Conservation (phyloP, 2,797 vertebrate genomes). For the Brachymystax lenok region DNA sequence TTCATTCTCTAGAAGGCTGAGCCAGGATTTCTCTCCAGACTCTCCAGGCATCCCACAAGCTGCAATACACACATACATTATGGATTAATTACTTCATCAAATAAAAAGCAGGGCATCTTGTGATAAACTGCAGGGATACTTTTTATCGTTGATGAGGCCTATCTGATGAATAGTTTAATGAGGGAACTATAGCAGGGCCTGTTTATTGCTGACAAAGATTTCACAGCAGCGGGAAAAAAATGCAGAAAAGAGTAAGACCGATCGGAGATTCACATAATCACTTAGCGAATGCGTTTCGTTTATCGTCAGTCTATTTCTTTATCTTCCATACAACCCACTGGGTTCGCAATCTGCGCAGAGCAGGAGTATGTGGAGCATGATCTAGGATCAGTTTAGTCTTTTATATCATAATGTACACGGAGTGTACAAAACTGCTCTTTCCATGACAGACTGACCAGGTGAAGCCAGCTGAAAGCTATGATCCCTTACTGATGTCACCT, state of each 20-base stretch:
- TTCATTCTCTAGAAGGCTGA: constrained; percentile 40
- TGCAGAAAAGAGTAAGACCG: constrained; percentile 30
- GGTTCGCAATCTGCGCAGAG: constrained; percentile 36
- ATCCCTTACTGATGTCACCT: too few species aligned
- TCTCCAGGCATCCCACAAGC: constrained; percentile 49
- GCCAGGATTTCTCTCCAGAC: constrained; percentile 22
- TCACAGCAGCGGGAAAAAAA: constrained; percentile 34
- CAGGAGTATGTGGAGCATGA: constrained; percentile 1
- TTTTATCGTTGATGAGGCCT: constrained; percentile 76
- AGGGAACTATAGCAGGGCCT: constrained; percentile 49
- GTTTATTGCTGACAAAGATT: constrained; percentile 58
- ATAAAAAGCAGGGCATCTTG: constrained; percentile 71
- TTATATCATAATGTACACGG: not conserved
- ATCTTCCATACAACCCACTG: not conserved
- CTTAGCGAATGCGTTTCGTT: constrained; percentile 28
- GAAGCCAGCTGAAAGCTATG: too few species aligned
- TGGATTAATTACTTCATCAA: constrained; percentile 76
- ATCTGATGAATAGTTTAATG: constrained; percentile 72
- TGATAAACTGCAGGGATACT: constrained; percentile 69
- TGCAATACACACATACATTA: constrained; percentile 70
- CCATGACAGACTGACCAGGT: too few species aligned
- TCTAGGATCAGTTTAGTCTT: not conserved
- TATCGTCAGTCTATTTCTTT: constrained; percentile 28
- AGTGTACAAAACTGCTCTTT: too few species aligned
- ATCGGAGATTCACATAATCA: constrained; percentile 27